Conservation (phyloP, 2,113 vertebrate species). For the Equus quagga region DNA sequence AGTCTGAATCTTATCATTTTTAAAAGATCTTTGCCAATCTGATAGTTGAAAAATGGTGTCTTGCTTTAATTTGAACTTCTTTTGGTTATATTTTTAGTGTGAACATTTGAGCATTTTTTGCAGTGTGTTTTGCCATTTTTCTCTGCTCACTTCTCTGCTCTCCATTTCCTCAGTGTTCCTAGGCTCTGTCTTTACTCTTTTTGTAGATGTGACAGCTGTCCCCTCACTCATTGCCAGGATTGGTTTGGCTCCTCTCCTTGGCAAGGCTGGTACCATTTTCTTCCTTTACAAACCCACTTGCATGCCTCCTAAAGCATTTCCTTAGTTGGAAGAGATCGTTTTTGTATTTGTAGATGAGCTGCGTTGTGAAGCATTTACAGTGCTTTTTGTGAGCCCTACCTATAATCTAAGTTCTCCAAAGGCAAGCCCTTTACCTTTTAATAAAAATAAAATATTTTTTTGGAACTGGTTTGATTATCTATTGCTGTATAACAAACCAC, state of each 20-base stretch:
- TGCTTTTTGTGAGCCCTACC: not conserved
- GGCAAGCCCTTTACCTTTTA: slow-evolving; percentile 12
- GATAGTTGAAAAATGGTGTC: slow-evolving; percentile 15
- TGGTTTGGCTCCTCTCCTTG: slow-evolving; percentile 50
- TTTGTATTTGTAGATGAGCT: not conserved
- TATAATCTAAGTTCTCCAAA: slow-evolving; percentile 15
- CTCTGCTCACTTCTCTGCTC: slow-evolving; percentile 55
- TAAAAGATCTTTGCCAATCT: slow-evolving; percentile 26
- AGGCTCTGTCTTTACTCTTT: not conserved
- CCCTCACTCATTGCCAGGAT: not conserved
- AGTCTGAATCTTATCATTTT: not conserved
- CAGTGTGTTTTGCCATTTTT: not conserved
- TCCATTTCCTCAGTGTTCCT: not conserved
- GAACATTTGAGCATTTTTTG: slow-evolving; percentile 25
- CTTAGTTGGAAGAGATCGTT: not conserved
- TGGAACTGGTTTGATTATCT: slow-evolving; percentile 12
- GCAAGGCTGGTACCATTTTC: not conserved
- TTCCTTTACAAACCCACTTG: not conserved
- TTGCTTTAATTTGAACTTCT: slow-evolving; percentile 52
- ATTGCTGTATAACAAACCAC: not conserved
- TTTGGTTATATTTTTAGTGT: slow-evolving; percentile 33
- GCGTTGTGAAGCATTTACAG: not conserved
- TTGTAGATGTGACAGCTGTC: slow-evolving; percentile 30
- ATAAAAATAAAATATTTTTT: slow-evolving; percentile 11
- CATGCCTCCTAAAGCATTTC: not conserved